Evolutionary conservation across 2,113 vertebrate genomes (phyloP).

Genomic region (human): GRCh38 chr6:39282001-39282500

Average conservation of each 20-base stretch:
- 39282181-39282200: background rate
- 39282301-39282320: too few relatives aligned
- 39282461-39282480: background rate
- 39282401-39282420: background rate
- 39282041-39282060: background rate
- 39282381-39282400: background rate
- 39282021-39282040: background rate
- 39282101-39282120: background rate
- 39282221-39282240: accelerated
- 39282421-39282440: accelerated
- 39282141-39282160: background rate
- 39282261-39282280: background rate
- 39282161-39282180: background rate
- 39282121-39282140: background rate
- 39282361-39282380: background rate
- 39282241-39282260: background rate
- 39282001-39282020: background rate
- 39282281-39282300: background rate
- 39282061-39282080: background rate
- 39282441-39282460: background rate
- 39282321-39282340: background rate
- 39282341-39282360: too few relatives aligned
- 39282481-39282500: background rate
- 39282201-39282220: background rate
- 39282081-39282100: background rate